Conservation (phyloP, 2,113 vertebrate genomes). For the Aythya baeri region DNA sequence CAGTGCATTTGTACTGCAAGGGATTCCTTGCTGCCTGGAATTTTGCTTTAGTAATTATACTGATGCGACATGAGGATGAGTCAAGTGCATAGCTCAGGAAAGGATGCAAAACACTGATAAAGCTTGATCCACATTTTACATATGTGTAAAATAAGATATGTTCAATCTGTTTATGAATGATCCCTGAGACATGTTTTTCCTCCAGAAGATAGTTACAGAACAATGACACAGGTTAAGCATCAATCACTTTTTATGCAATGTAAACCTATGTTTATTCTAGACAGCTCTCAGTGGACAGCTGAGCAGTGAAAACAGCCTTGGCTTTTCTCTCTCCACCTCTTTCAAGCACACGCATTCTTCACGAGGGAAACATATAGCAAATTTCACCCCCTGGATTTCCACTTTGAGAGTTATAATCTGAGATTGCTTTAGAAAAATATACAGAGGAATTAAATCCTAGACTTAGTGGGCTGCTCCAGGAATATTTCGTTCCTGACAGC, state of each 20-base stretch:
- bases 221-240: background rate
- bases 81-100: background rate
- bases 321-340: background rate
- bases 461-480: background rate
- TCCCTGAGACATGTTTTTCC: background rate
- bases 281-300: background rate
- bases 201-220: background rate
- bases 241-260: background rate
- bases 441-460: conserved; percentile 40
- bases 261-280: background rate
- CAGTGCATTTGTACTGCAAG: fast-evolving
- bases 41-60: background rate
- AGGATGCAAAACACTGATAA: background rate
- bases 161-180: background rate
- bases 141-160: background rate
- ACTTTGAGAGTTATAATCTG: conserved; percentile 23
- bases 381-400: conserved; percentile 41
- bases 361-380: background rate
- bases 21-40: background rate
- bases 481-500: conserved; percentile 5
- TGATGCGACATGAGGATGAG: background rate
- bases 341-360: background rate
- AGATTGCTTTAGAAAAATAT: conserved; percentile 55
- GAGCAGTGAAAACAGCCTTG: background rate
- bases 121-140: background rate